Percentiles rank a stretch among this genome's conserved stretches.
Evolutionary conservation across 2,888 invertebrate genomes (phyloP).

Genomic region (Acleris emargana): DNA sequence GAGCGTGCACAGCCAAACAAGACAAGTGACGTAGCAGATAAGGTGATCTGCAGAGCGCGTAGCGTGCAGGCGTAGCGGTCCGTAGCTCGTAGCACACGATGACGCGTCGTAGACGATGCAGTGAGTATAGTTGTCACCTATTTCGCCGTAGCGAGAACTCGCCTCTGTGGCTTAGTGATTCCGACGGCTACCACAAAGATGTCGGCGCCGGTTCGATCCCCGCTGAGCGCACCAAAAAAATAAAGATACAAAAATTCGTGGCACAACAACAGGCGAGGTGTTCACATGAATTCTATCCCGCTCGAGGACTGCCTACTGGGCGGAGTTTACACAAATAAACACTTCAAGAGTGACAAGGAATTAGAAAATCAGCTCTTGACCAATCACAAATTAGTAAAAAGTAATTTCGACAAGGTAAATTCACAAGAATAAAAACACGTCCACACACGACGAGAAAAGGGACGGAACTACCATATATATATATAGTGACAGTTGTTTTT

Average conservation of each 20-base stretch:
- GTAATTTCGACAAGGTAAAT: not conserved
- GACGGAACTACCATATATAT: too few species aligned
- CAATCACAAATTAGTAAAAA: constrained; percentile 1
- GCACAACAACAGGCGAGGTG: not conserved
- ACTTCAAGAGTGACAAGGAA: constrained; percentile 5
- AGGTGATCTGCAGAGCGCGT: not conserved
- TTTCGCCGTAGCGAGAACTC: constrained; percentile 4
- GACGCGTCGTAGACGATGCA: not conserved
- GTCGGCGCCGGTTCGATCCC: constrained; percentile 1
- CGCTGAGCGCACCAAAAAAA: too few species aligned
- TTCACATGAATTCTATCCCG: not conserved
- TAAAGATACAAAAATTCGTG: too few species aligned
- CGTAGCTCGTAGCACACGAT: not conserved
- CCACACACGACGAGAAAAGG: not conserved
- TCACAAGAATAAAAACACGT: not conserved
- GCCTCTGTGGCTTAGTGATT: not conserved
- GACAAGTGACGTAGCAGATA: not conserved
- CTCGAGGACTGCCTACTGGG: constrained; percentile 1
- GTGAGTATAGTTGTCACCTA: not conserved
- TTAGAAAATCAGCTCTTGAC: not conserved
- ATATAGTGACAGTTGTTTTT: too few species aligned
- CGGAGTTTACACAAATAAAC: not conserved
- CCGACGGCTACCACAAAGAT: not conserved
- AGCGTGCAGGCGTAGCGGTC: not conserved
- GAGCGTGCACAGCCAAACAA: not conserved